Conservation (phyloP, 2,888 invertebrate species). For the Ecdyonurus torrentis region DNA sequence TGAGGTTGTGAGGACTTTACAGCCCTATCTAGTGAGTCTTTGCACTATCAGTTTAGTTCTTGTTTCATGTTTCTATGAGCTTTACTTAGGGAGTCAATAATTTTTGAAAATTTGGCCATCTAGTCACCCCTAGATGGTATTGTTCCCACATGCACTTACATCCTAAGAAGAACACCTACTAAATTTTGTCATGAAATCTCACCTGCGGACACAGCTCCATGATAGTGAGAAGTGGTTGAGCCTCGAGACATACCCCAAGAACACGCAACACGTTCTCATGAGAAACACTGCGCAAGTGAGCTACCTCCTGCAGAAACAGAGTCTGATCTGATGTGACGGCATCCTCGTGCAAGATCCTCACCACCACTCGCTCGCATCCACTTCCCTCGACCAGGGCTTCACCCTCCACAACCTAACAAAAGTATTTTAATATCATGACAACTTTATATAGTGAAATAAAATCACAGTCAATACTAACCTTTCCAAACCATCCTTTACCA, state of each 20-base stretch:
- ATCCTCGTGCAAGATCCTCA: constrained; percentile 62
- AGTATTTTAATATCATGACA: constrained; percentile 12
- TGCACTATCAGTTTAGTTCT: too few species aligned
- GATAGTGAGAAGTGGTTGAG: constrained; percentile 59
- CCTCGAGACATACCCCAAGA: constrained; percentile 57
- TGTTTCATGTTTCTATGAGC: too few species aligned
- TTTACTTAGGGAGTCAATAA: too few species aligned
- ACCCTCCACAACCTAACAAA: constrained; percentile 63
- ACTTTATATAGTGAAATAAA: constrained; percentile 7
- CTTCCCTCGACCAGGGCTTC: constrained; percentile 33
- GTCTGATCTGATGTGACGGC: constrained; percentile 58
- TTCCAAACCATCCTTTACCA: constrained; percentile 74
- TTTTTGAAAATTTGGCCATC: too few species aligned
- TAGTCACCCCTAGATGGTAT: too few species aligned
- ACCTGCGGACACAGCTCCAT: constrained; percentile 58
- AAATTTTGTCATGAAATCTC: too few species aligned
- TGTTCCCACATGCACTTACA: too few species aligned
- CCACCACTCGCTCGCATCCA: constrained; percentile 37
- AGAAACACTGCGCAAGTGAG: constrained; percentile 47
- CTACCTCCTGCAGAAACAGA: constrained; percentile 59
- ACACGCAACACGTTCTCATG: constrained; percentile 58
- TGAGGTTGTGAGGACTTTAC: too few species aligned
- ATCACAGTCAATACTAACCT: constrained; percentile 27
- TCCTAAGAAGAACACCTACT: too few species aligned
- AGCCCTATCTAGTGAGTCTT: too few species aligned